Evolutionary conservation across 2,888 invertebrate genomes (phyloP).

Genomic region (Acleris literana): DNA sequence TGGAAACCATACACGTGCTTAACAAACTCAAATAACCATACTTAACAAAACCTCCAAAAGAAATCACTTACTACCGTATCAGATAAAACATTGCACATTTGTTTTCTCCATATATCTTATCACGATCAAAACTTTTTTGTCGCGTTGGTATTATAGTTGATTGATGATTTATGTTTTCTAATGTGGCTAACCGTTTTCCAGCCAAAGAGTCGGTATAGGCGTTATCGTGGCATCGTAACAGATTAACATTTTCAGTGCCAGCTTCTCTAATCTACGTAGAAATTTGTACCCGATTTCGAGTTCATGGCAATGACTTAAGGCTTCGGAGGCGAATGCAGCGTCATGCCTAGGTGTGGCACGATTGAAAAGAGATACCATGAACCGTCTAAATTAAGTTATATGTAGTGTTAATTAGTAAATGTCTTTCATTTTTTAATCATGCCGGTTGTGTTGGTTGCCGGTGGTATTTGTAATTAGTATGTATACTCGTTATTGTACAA

Average conservation of each 20-base stretch:
- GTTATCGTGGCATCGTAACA: slow-evolving; percentile 75
- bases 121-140: slow-evolving; percentile 1
- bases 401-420: neutral
- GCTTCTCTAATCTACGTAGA: too few relatives aligned
- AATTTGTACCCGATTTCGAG: too few relatives aligned
- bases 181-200: slow-evolving; percentile 13
- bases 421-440: too few relatives aligned
- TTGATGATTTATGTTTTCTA: slow-evolving; percentile 19
- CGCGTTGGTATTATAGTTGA: slow-evolving; percentile 1
- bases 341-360: slow-evolving; percentile 65
- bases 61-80: too few relatives aligned
- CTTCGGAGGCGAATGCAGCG: slow-evolving; percentile 73
- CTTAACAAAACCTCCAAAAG: too few relatives aligned
- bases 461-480: too few relatives aligned
- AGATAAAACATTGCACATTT: neutral
- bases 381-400: neutral
- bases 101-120: neutral
- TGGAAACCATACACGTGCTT: too few relatives aligned
- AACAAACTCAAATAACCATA: too few relatives aligned
- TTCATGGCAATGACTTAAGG: slow-evolving; percentile 46
- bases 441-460: too few relatives aligned
- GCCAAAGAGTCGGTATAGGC: slow-evolving; percentile 57
- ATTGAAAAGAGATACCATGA: slow-evolving; percentile 41
- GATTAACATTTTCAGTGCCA: slow-evolving; percentile 50
- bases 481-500: too few relatives aligned